These are phyloP conservation scores for Megastigmus dorsalis DNA, from an alignment of 2,888 invertebrate species.

Conservation along the genomic window DNA sequence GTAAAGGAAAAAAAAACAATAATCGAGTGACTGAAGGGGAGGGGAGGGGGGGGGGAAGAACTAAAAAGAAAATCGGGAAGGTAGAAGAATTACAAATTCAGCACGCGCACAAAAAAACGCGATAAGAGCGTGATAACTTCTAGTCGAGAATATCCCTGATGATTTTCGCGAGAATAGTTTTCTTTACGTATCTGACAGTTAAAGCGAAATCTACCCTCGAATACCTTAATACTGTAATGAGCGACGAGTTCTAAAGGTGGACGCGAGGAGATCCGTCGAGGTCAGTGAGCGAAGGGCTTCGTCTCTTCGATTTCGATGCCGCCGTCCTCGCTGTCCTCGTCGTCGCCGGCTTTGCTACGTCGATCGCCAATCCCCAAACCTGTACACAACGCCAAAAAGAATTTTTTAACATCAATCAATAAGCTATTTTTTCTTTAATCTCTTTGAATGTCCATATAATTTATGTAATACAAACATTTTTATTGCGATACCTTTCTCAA, in stretches of 20 bases:
- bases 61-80: background rate
- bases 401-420: no score
- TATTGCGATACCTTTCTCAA: no score
- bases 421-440: no score
- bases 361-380: constrained; percentile 29
- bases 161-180: constrained; percentile 68
- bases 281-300: constrained; percentile 68
- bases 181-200: constrained; percentile 74
- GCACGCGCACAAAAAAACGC: constrained; percentile 17
- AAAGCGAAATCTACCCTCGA: constrained; percentile 74
- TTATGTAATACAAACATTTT: no score
- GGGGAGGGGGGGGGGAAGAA: no score
- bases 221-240: constrained; percentile 75
- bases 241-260: constrained; percentile 73
- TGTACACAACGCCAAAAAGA: no score
- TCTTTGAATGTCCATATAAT: no score
- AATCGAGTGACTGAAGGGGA: no score
- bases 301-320: constrained; percentile 60
- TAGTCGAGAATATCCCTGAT: constrained; percentile 60
- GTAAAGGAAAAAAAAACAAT: background rate
- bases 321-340: constrained; percentile 71
- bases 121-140: constrained; percentile 45
- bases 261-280: constrained; percentile 67
- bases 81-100: constrained; percentile 12
- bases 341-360: constrained; percentile 65